These are phyloP conservation scores for Mormyrus iriodes DNA, from an alignment of 2,113 vertebrate genomes.

Conservation along the genomic window DNA sequence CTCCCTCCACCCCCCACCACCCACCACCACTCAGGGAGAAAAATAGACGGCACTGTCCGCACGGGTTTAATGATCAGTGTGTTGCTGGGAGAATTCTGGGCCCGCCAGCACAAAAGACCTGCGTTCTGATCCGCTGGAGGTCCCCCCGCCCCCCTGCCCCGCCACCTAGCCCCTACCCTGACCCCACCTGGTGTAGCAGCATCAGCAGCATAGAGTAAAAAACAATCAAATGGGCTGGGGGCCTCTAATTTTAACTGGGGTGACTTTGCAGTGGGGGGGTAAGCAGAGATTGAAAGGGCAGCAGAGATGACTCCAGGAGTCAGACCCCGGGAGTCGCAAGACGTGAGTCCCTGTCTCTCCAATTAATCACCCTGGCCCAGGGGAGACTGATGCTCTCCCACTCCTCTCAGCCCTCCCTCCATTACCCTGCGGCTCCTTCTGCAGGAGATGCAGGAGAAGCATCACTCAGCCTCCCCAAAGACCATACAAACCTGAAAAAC, in stretches of 20 bases:
- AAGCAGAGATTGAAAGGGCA: not conserved
- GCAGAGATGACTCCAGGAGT: not conserved
- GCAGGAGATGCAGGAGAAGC: not conserved
- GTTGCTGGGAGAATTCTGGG: not conserved
- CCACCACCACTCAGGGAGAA: not conserved
- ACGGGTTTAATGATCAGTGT: conserved; percentile 1
- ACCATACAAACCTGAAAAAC: not conserved
- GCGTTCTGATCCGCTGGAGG: not conserved
- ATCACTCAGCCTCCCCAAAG: not conserved
- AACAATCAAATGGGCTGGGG: conserved; percentile 4
- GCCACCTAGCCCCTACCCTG: not conserved
- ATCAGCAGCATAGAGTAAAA: conserved; percentile 26
- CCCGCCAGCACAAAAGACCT: not conserved
- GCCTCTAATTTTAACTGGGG: conserved; percentile 53
- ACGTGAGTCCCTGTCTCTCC: not conserved
- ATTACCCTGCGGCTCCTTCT: not conserved
- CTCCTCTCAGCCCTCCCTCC: not conserved
- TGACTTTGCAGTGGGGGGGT: conserved; percentile 24
- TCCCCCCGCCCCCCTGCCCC: not conserved
- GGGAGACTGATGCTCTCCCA: not conserved
- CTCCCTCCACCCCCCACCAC: not conserved
- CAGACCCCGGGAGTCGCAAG: not conserved
- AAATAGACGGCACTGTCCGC: not conserved
- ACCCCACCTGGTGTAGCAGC: conserved; percentile 54
- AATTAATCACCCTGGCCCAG: conserved; percentile 57